Conservation (phyloP, 2,113 vertebrate species). For the Malurus melanocephalus region DNA sequence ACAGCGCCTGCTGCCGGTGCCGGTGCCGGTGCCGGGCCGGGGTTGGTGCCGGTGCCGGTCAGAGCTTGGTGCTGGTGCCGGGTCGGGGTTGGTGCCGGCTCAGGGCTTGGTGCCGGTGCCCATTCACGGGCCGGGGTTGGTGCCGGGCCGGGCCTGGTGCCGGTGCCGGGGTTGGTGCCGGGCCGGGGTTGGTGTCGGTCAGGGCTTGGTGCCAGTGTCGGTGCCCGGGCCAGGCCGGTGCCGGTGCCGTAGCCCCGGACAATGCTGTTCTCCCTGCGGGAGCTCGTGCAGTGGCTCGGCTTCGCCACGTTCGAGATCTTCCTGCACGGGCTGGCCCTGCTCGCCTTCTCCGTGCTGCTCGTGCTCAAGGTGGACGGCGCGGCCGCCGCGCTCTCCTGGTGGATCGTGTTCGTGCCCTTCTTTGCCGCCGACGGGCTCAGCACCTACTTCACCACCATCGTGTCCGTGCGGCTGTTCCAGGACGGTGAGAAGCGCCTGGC, state of each 20-base stretch:
- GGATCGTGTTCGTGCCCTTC: conserved; percentile 91
- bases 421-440: conserved; percentile 95
- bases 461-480: conserved; percentile 95
- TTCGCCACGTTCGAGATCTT: conserved; percentile 95
- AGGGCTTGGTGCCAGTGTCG: background rate
- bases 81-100: background rate
- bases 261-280: conserved; percentile 94
- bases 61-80: background rate
- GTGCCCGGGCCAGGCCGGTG: background rate
- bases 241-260: background rate
- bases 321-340: conserved; percentile 84
- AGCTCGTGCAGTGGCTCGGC: conserved; percentile 96
- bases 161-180: too few relatives aligned
- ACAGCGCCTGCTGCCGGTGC: too few relatives aligned
- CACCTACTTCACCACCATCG: conserved; percentile 96
- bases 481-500: conserved; percentile 95
- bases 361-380: conserved; percentile 83
- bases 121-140: background rate
- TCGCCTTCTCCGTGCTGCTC: conserved; percentile 88
- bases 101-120: background rate
- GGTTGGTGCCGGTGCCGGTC: too few relatives aligned
- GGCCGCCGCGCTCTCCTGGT: conserved; percentile 82
- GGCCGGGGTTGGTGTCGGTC: too few relatives aligned
- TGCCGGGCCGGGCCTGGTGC: too few relatives aligned
- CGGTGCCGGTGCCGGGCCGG: too few relatives aligned